phyloP scores from a whole-genome alignment of 2,797 vertebrate genomes.

The Hydrolagus colliei region DNA sequence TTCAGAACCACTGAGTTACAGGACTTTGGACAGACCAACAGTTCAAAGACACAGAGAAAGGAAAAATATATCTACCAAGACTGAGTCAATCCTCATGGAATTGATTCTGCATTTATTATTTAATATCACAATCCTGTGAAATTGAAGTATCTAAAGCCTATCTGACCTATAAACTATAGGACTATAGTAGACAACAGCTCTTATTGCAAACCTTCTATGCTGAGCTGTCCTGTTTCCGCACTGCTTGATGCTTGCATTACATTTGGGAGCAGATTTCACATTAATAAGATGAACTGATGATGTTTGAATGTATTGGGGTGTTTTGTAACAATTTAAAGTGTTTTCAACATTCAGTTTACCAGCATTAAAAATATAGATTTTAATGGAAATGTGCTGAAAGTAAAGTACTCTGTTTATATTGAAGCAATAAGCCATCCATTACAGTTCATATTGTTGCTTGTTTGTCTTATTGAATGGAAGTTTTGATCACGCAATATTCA shows the following conservation, averaged over 20 bases:
- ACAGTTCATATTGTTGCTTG: background rate
- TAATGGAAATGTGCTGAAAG: background rate
- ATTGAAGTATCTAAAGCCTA: no score
- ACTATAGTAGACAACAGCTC: no score
- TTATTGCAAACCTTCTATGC: background rate
- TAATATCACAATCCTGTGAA: no score
- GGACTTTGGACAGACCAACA: no score
- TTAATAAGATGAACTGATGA: no score
- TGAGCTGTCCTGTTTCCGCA: background rate
- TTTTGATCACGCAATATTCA: no score
- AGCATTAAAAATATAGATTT: background rate
- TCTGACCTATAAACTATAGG: no score
- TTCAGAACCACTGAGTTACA: no score
- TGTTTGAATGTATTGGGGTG: background rate
- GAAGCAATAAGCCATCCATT: background rate
- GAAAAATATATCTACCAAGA: no score
- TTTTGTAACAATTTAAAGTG: constrained; percentile 2
- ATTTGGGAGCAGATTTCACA: background rate
- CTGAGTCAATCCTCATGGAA: no score
- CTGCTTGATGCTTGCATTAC: background rate
- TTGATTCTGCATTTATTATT: no score
- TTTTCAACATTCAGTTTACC: constrained; percentile 10
- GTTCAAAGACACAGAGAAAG: no score
- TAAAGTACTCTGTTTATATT: constrained; percentile 23
- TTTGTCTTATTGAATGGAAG: background rate